phyloP scores from a whole-genome alignment of 2,888 invertebrate species.

The Dexiosoma caninum region DNA sequence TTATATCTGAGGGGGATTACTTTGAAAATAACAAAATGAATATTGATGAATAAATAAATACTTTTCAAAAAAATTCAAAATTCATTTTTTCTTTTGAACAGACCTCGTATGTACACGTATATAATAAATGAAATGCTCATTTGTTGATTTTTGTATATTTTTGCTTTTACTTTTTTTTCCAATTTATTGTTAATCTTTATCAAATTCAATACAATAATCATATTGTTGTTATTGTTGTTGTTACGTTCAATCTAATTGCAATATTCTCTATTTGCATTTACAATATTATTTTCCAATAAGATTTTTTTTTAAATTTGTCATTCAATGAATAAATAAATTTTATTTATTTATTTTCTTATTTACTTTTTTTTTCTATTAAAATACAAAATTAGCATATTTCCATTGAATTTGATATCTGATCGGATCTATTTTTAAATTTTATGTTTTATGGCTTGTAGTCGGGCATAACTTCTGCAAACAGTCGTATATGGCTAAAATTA shows the following conservation, averaged over 20 bases:
- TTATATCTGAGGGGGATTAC: no score
- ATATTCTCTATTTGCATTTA: background rate
- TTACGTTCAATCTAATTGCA: background rate
- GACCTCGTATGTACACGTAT: no score
- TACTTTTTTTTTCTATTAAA: background rate
- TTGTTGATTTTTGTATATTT: no score
- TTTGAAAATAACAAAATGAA: no score
- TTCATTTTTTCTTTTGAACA: no score
- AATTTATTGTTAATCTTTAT: no score
- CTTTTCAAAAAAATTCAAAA: no score
- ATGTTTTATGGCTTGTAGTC: background rate
- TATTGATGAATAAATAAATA: no score
- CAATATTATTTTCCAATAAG: background rate
- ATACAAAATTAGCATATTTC: slow-evolving; percentile 49
- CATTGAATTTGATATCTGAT: slow-evolving; percentile 39
- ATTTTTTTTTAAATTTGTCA: background rate
- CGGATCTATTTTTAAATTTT: slow-evolving; percentile 8
- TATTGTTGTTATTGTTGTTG: background rate
- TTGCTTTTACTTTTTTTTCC: no score
- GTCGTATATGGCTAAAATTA: background rate
- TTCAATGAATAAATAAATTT: slow-evolving; percentile 52
- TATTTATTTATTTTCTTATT: background rate
- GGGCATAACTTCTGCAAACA: background rate
- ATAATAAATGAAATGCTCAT: no score
- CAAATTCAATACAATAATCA: no score